Percentiles rank a stretch among this genome's conserved stretches.
Evolutionary conservation across 2,797 vertebrate genomes (phyloP).

Genomic region (Leuciscus waleckii): DNA sequence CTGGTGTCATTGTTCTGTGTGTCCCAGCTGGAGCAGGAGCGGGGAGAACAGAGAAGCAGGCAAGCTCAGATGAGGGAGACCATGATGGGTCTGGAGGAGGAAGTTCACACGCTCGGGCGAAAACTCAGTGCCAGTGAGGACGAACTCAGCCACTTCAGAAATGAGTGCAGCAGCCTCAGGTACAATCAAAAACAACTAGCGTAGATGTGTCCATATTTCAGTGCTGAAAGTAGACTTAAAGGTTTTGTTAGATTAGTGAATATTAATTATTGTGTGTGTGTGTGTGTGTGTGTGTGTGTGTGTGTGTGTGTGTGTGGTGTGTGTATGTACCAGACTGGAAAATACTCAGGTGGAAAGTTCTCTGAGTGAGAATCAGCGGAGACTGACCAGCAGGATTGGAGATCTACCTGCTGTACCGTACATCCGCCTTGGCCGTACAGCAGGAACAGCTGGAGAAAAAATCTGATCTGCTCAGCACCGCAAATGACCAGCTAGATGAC

Average conservation of each 20-base stretch:
- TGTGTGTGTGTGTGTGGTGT: neutral
- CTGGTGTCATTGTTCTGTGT: constrained; percentile 16
- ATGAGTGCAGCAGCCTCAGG: constrained; percentile 79
- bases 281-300: neutral
- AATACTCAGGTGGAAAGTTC: constrained; percentile 76
- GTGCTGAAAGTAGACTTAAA: neutral
- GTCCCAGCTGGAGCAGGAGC: constrained; percentile 79
- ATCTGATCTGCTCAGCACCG: constrained; percentile 70
- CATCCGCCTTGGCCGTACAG: too few relatives aligned
- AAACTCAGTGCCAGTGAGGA: constrained; percentile 74
- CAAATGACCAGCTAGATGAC: constrained; percentile 70
- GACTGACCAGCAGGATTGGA: constrained; percentile 77
- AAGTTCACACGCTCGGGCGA: constrained; percentile 76
- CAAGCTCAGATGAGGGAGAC: constrained; percentile 76
- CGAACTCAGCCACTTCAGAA: constrained; percentile 75
- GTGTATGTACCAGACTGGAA: constrained; percentile 70
- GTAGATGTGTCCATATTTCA: neutral
- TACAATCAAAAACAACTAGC: constrained; percentile 47
- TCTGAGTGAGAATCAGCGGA: constrained; percentile 76
- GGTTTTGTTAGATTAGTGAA: neutral
- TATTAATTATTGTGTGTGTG: neutral
- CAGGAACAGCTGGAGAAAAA: constrained; percentile 77
- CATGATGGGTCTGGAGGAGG: constrained; percentile 77
- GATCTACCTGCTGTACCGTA: too few relatives aligned
- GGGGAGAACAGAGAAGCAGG: constrained; percentile 76